Base-by-base conservation (phyloP, 1,140 invertebrate species). In the Batillaria attramentaria region DNA sequence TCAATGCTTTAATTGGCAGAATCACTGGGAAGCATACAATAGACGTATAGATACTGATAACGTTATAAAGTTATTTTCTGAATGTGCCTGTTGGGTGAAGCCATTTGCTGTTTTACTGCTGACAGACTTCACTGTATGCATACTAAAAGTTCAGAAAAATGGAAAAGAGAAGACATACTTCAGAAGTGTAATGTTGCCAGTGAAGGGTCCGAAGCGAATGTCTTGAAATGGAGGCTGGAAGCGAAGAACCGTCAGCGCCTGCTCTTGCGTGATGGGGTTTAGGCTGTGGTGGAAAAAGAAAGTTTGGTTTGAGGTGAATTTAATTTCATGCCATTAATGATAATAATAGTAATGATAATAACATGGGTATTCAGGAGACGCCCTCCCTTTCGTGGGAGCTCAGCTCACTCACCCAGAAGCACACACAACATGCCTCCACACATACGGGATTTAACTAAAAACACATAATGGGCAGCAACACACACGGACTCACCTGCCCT, bases 201-300 rank as follows among this genome's bases (percentile, higher is more conserved):
- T 89, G 77, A 89, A 87, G 41, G 89, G 88, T 42, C 89, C 89
- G 83, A 90, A 90, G 68, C 83, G 78, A 24, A 90, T 90, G 43
- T 87, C 84, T 28, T 80, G 84, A 83, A 87, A 90, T 41, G 88
- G 88, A 54, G 84, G 85, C 46, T 85, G 73, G 57, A 89, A 89
- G 6, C 86, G 86, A 42, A 90, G 79, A 28, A 89, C 84, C 24
- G 81, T 79, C 65, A 90, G 73, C 35, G 89, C 89, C 62, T 87
- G 82, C 74, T 90, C 89, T 79, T 90, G 89, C 31, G 84, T 90
- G 33, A 90, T 81, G 13, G 89, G 89, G 20, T 78, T 73, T 66
- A 87, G 77, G 35, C 88, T 89, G 72, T n/a, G 5, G 16, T 37
- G 20, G 60, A 75, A 75, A 16, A 57, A 37, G 31, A 20, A 46